phyloP scores from a whole-genome alignment of 1,140 invertebrate genomes.

The Diplogasteroides magnus region DNA sequence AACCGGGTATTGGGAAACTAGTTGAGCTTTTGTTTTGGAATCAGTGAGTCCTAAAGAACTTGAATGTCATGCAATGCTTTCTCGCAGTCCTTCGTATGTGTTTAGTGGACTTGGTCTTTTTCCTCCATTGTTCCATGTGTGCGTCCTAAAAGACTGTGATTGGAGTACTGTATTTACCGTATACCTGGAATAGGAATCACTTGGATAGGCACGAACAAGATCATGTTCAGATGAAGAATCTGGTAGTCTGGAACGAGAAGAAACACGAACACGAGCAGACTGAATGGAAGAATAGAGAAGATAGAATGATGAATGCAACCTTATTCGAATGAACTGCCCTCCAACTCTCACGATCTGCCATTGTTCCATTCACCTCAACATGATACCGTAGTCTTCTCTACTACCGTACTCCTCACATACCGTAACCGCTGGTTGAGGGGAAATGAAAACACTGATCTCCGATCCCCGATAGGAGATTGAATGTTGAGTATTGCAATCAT shows the following conservation, averaged over 20 bases:
- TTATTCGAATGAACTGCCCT: not conserved
- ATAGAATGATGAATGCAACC: not conserved
- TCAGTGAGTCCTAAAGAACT: no score
- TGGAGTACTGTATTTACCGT: no score
- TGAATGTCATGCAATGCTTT: not conserved
- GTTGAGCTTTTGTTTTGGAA: no score
- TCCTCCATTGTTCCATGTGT: not conserved
- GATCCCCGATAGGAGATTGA: constrained; percentile 37
- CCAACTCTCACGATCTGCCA: not conserved
- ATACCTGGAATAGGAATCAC: constrained; percentile 74
- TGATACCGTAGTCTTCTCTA: not conserved
- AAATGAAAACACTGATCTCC: constrained; percentile 33
- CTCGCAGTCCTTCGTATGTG: not conserved
- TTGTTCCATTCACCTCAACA: not conserved
- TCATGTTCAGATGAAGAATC: constrained; percentile 28
- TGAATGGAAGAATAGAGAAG: constrained; percentile 10
- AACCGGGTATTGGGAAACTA: no score
- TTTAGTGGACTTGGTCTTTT: not conserved
- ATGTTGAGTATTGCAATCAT: constrained; percentile 32
- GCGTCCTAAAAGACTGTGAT: no score
- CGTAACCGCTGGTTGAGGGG: constrained; percentile 25
- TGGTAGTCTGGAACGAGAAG: constrained; percentile 15
- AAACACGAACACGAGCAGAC: constrained; percentile 5
- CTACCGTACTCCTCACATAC: not conserved
- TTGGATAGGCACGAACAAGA: constrained; percentile 11